These are phyloP conservation scores for Gymnodraco acuticeps DNA, from an alignment of 2,797 vertebrate species.

Conservation along the genomic window DNA sequence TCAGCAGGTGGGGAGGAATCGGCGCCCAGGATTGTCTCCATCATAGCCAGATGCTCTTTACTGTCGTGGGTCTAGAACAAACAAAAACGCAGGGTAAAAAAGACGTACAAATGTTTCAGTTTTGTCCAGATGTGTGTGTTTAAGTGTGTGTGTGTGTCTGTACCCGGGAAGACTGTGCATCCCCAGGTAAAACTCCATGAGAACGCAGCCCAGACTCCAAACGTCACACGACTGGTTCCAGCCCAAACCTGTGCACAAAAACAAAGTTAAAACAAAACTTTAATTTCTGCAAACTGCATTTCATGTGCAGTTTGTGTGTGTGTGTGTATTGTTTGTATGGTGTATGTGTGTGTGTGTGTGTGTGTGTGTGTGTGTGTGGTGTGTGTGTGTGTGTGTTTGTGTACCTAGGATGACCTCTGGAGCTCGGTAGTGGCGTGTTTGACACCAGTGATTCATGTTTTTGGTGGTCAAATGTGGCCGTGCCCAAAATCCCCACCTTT, in stretches of 20 bases:
- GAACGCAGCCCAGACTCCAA: slow-evolving; percentile 91
- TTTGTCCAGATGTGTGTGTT: neutral
- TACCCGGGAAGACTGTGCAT: slow-evolving; percentile 89
- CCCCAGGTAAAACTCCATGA: slow-evolving; percentile 92
- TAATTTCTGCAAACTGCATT: too few relatives aligned
- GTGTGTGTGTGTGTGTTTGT: neutral
- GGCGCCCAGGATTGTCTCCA: slow-evolving; percentile 93
- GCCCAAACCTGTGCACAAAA: slow-evolving; percentile 83
- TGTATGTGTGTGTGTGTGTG: slow-evolving; percentile 7
- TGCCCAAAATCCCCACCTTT: slow-evolving; percentile 97
- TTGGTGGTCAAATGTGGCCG: slow-evolving; percentile 94
- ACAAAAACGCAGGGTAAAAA: neutral
- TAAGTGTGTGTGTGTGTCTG: slow-evolving; percentile 4
- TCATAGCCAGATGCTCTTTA: slow-evolving; percentile 96
- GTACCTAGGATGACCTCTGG: slow-evolving; percentile 97
- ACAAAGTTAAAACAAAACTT: neutral
- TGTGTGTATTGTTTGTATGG: too few relatives aligned
- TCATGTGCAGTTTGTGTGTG: neutral
- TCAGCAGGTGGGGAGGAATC: slow-evolving; percentile 79
- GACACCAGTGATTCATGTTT: slow-evolving; percentile 94
- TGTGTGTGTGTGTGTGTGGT: slow-evolving; percentile 10
- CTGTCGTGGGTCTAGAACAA: slow-evolving; percentile 87
- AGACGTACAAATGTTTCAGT: too few relatives aligned
- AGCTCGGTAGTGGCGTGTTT: slow-evolving; percentile 95
- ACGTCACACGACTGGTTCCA: slow-evolving; percentile 92